phyloP scores from a whole-genome alignment of 2,113 vertebrate genomes.

The Lontra canadensis region DNA sequence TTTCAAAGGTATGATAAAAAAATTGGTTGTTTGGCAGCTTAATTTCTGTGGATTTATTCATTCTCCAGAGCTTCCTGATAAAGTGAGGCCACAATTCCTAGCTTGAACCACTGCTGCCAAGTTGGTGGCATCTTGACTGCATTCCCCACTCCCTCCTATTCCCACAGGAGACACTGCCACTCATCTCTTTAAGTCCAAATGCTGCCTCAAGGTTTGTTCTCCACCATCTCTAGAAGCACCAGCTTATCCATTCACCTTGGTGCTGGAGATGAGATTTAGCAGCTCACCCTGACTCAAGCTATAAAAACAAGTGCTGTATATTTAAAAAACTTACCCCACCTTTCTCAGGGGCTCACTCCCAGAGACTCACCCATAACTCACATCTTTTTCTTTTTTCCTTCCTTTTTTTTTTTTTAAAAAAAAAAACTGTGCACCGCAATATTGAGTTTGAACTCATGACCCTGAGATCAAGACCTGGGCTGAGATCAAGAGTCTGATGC shows the following conservation, averaged over 20 bases:
- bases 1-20: background rate
- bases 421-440: too few relatives aligned
- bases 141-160: background rate
- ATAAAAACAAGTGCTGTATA: background rate
- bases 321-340: background rate
- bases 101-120: background rate
- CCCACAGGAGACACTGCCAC: background rate
- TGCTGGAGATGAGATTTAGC: background rate
- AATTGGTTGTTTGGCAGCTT: background rate
- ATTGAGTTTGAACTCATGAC: background rate
- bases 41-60: background rate
- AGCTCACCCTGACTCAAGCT: background rate
- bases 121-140: background rate
- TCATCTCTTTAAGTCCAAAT: background rate
- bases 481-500: too few relatives aligned
- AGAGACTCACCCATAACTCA: background rate
- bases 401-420: too few relatives aligned
- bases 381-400: background rate
- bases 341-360: background rate
- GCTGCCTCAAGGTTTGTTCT: background rate
- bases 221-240: background rate
- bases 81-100: background rate
- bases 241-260: background rate
- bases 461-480: background rate
- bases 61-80: background rate